These are phyloP conservation scores for Centruroides vittatus DNA, from an alignment of 1,140 invertebrate species.

Conservation along the genomic window DNA sequence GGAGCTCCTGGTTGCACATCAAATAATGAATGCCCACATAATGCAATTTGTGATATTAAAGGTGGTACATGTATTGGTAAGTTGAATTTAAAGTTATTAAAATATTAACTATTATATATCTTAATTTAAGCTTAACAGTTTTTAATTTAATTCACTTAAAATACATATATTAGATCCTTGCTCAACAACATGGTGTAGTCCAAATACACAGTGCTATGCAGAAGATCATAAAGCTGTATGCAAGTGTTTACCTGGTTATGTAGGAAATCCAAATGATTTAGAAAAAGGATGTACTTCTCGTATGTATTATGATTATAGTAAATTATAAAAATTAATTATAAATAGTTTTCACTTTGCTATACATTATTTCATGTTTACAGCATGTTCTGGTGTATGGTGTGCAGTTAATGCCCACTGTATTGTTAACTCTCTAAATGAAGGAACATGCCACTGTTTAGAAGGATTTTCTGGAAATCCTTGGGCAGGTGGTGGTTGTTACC, in stretches of 20 bases:
- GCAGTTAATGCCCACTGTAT: conserved; percentile 71
- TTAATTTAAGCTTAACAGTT: not conserved
- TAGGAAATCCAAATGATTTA: conserved; percentile 19
- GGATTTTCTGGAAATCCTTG: conserved; percentile 79
- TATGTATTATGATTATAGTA: conserved; percentile 5
- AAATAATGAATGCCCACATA: conserved; percentile 63
- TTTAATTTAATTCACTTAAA: no score
- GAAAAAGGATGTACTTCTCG: conserved; percentile 19
- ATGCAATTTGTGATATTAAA: conserved; percentile 51
- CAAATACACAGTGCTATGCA: conserved; percentile 71
- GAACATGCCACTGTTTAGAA: conserved; percentile 71
- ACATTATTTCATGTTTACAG: conserved; percentile 28
- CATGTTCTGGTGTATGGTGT: conserved; percentile 64
- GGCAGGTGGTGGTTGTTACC: conserved; percentile 59
- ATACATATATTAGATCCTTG: conserved; percentile 51
- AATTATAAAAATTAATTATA: no score
- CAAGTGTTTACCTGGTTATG: conserved; percentile 62
- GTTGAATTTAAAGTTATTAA: not conserved
- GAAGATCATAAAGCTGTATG: conserved; percentile 79
- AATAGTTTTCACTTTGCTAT: no score
- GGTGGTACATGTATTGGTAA: conserved; percentile 32
- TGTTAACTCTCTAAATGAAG: conserved; percentile 55
- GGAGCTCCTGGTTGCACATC: conserved; percentile 43
- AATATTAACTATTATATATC: not conserved
- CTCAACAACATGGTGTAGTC: conserved; percentile 52